Evolutionary conservation across 2,888 invertebrate species (phyloP), one percentile per base, ranked within the genome.

Genomic region (Melanostoma scalare): DNA sequence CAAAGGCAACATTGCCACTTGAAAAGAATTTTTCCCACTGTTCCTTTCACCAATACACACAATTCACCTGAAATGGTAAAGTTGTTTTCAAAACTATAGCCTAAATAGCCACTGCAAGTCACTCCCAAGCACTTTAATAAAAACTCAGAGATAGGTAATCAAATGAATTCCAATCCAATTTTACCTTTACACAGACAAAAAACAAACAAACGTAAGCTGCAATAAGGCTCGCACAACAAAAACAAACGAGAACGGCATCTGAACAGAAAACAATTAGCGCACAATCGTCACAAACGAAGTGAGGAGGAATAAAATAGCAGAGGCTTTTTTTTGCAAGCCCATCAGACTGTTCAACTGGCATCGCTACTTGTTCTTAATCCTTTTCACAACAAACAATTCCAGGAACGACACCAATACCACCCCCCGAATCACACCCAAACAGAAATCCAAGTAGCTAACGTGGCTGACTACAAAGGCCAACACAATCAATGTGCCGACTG

Each of bases 241-340:
- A 48, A 3, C 56, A 67, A 52, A 50, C 50, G 74, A 60, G 36
- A 65, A 71, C 20, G 36, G 38, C 71, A 75, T 55, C 75, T 71
- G 61, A 84, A 71, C 74, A 75, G 79, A 84, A 84, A 84, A 84
- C 84, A 79, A 84, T 84, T 84, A 84, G 84, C 79, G 79, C 69
- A 79, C 84, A 84, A 84, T 84, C 74, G 79, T 84, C 71, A 79
- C 84, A 79, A 79, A 79, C 79, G 71, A 84, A 84, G 78, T 79
- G 75, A 84, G 79, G 79, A 84, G 79, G 84, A 79, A 84, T 84
- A 79, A 84, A 84, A 84, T 69, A 71, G 60, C 38, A 52, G 40
- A 44, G 0, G 6, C 36, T 58, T 71, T 71, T 68, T 9, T 31
- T 38, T 9, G 52, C 30, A 40, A 38, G 20, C 20, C 42, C 30